These are phyloP conservation scores for Malurus melanocephalus DNA, from an alignment of 2,113 vertebrate species.

Conservation along the genomic window DNA sequence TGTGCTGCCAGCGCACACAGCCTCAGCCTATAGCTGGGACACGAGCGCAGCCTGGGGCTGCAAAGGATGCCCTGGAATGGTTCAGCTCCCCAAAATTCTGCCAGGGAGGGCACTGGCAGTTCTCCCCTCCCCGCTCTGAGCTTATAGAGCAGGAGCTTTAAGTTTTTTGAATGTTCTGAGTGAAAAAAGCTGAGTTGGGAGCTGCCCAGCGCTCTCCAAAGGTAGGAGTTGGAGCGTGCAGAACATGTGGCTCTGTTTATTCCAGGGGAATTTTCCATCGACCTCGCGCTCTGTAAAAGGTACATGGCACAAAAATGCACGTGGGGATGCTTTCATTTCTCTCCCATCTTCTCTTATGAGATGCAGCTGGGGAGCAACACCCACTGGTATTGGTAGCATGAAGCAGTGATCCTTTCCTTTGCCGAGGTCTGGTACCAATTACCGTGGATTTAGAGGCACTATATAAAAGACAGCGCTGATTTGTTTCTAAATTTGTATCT, in stretches of 20 bases:
- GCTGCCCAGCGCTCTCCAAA: not conserved
- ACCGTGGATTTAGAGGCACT: constrained; percentile 51
- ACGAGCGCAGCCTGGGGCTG: not conserved
- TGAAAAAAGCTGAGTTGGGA: not conserved
- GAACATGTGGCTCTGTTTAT: constrained; percentile 19
- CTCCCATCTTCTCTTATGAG: constrained; percentile 41
- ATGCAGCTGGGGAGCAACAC: constrained; percentile 48
- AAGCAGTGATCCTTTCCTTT: not conserved
- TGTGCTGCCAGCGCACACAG: constrained; percentile 63
- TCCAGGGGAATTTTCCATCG: constrained; percentile 1
- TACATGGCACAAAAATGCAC: constrained; percentile 20
- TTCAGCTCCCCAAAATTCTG: not conserved
- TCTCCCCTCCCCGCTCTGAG: not conserved
- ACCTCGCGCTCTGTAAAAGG: not conserved
- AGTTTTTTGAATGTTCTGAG: not conserved
- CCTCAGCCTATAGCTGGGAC: constrained; percentile 50
- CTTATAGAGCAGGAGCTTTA: not conserved
- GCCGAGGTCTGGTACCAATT: constrained; percentile 59
- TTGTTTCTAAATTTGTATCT: constrained; percentile 66
- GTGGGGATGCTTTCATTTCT: constrained; percentile 37
- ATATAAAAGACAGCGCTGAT: constrained; percentile 63
- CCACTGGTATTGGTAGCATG: constrained; percentile 27
- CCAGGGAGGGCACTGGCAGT: not conserved
- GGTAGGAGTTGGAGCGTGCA: not conserved
- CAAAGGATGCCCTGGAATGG: not conserved